Evolutionary conservation across 2,113 vertebrate species (phyloP), one percentile per base, ranked within the genome.

Genomic region (Actenoides lindsayi): DNA sequence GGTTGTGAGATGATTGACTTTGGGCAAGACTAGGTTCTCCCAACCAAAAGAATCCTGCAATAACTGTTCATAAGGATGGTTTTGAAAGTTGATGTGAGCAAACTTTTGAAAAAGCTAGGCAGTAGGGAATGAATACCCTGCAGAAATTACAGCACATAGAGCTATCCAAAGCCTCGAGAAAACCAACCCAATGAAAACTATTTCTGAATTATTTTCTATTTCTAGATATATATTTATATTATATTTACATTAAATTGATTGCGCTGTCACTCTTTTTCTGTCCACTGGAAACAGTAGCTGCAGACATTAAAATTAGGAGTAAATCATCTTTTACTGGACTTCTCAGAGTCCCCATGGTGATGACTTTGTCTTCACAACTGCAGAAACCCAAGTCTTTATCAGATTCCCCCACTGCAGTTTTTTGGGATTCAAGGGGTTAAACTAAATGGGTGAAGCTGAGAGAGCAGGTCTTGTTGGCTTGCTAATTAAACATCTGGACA

Each of bases 101-200:
- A 96, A 78, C 25, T 85, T 95, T 83, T 75, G 51, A 62, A 94
- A 94, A 92, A 87, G 25, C 28, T 88, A 30, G 64, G 54, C 16
- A 33, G 59, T 41, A 85, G 20, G 31, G 69, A 76, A 87, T 75
- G 2, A 93, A 91, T 69, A 71, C 17, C 50, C 83, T 41, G 54
- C 16, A 84, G 41, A 89, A 91, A 85, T 63, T 86, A 64, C 10
- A 93, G 54, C 13, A 74, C 71, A 42, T 13, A 86, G 56, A 71
- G 13, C 25, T 48, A 65, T 48, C 16, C 59, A 80, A 39, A 88
- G 11, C 35, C 81, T 60, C 24, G 71, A 51, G 21, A 54, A 89
- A 86, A 75, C 39, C n/a, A 68, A 39, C 33, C 30, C 80, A 83
- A 84, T 62, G 24, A 80, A 70, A 84, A 82, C 5, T 84, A 46